These are phyloP conservation scores for Polydrusus tereticollis DNA, from an alignment of 2,888 invertebrate species.

Conservation along the genomic window DNA sequence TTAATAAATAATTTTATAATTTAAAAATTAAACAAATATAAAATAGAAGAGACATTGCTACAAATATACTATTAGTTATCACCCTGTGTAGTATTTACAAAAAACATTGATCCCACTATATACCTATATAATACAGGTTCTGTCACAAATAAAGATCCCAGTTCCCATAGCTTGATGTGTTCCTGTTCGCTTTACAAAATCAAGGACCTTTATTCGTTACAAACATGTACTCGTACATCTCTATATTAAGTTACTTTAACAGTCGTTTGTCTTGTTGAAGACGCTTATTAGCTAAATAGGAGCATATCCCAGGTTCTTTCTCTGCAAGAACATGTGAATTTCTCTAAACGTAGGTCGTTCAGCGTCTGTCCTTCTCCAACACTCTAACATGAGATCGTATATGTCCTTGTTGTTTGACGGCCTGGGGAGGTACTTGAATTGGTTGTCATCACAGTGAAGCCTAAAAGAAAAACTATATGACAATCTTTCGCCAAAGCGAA, in stretches of 20 bases:
- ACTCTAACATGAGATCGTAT: conserved; percentile 87
- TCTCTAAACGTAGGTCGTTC: conserved; percentile 85
- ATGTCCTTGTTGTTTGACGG: conserved; percentile 84
- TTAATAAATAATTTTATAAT: conserved; percentile 7
- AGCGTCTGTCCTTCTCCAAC: conserved; percentile 83
- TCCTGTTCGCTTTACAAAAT: background rate
- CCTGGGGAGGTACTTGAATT: conserved; percentile 75
- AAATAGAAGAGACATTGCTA: conserved; percentile 19
- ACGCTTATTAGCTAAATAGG: conserved; percentile 66
- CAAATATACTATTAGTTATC: conserved; percentile 60
- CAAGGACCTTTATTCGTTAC: background rate
- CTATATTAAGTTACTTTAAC: conserved; percentile 2
- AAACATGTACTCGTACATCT: background rate
- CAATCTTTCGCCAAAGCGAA: too few relatives aligned
- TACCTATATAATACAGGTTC: conserved; percentile 44
- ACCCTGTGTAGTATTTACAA: conserved; percentile 68
- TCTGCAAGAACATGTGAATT: conserved; percentile 84
- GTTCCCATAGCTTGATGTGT: too few relatives aligned
- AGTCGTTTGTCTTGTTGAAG: conserved; percentile 10
- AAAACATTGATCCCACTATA: conserved; percentile 62
- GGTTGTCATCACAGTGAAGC: conserved; percentile 74
- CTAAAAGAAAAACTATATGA: conserved; percentile 62
- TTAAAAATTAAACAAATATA: conserved; percentile 29
- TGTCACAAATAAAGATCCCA: background rate
- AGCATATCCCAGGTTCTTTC: conserved; percentile 76